A percentile compares a stretch with the other conserved stretches of the same genome.
Evolutionary conservation across 2,113 vertebrate species (phyloP).

Genomic region (Nothoprocta perdicaria): DNA sequence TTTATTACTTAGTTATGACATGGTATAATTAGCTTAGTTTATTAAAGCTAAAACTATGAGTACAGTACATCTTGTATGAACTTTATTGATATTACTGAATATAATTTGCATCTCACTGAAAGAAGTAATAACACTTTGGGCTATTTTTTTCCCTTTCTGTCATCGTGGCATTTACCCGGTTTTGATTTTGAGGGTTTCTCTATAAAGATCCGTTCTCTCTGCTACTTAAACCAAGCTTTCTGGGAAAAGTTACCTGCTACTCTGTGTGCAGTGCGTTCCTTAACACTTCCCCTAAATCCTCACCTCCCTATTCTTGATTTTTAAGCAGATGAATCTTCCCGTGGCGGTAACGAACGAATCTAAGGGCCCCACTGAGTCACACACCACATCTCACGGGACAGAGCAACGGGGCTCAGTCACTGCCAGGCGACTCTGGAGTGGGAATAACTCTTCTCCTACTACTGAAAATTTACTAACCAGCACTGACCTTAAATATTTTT

Average conservation of each 20-base stretch:
- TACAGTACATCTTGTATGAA: slow-evolving; percentile 23
- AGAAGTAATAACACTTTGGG: neutral
- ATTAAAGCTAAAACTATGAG: slow-evolving; percentile 47
- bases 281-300: neutral
- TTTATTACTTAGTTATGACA: slow-evolving; percentile 48
- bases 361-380: neutral
- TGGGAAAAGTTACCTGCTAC: neutral
- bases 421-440: neutral
- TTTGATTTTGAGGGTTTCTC: neutral
- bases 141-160: neutral
- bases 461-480: neutral
- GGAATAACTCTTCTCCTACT: neutral
- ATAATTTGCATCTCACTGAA: slow-evolving; percentile 55
- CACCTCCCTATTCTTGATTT: neutral
- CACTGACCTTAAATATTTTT: neutral
- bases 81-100: slow-evolving; percentile 14
- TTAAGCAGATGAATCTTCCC: neutral
- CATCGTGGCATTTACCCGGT: neutral
- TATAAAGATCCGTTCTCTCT: neutral
- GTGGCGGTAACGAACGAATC: neutral
- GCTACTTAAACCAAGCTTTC: neutral
- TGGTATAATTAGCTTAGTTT: slow-evolving; percentile 50
- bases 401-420: neutral
- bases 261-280: neutral
- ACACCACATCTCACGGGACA: rapidly evolving